These are phyloP conservation scores for Helogale parvula DNA, from an alignment of 2,113 vertebrate genomes.

Conservation along the genomic window DNA sequence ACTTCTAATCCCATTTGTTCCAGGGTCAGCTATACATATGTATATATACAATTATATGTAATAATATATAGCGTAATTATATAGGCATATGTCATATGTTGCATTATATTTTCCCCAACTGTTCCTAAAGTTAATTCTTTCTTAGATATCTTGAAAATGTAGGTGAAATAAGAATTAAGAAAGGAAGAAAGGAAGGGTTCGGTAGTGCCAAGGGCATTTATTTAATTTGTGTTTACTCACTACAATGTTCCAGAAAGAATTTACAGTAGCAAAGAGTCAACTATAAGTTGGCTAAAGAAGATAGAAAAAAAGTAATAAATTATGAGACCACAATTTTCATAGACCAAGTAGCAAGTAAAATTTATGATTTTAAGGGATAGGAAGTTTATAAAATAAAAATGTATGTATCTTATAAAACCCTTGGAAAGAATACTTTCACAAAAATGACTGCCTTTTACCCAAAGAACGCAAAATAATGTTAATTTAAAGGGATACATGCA, in stretches of 20 bases:
- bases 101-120: not conserved
- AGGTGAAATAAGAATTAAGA: not conserved
- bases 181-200: not conserved
- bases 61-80: not conserved
- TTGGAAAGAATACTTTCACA: not conserved
- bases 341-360: not conserved
- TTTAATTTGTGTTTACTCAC: not conserved
- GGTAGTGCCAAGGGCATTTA: not conserved
- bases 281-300: not conserved
- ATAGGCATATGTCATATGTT: not conserved
- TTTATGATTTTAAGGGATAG: not conserved
- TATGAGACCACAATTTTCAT: not conserved
- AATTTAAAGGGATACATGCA: not conserved
- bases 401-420: not conserved
- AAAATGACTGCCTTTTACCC: not conserved
- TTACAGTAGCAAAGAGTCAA: not conserved
- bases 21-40: not conserved
- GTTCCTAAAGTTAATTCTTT: not conserved
- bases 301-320: not conserved
- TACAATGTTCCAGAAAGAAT: not conserved
- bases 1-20: too few relatives aligned
- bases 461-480: not conserved
- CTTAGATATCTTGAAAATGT: not conserved
- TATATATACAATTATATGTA: not conserved
- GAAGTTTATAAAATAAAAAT: not conserved